Evolutionary conservation across 2,113 vertebrate species (phyloP).

Genomic region (Misgurnus mizolepis): DNA sequence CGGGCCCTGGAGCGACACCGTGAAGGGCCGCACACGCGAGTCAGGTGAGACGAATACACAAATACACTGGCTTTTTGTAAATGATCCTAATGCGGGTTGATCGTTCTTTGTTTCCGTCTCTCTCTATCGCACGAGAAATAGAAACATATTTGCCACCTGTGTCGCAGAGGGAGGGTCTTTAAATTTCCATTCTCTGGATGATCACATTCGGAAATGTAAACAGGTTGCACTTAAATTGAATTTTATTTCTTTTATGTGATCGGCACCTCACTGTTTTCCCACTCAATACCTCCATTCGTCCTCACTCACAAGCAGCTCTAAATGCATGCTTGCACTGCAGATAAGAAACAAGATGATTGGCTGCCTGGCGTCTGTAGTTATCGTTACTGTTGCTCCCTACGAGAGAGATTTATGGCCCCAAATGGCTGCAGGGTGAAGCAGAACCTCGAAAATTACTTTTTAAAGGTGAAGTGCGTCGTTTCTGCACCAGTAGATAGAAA

Average conservation of each 20-base stretch:
- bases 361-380: constrained; percentile 32
- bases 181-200: constrained; percentile 38
- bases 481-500: background rate
- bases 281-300: constrained; percentile 1
- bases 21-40: constrained; percentile 82
- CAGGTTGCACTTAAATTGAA: constrained; percentile 38
- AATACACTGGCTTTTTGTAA: background rate
- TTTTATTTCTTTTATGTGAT: constrained; percentile 39
- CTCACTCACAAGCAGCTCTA: constrained; percentile 12
- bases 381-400: constrained; percentile 27
- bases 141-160: background rate
- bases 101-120: background rate
- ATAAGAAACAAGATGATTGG: constrained; percentile 53
- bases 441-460: constrained; percentile 26
- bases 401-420: constrained; percentile 18
- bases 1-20: constrained; percentile 85
- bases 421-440: background rate
- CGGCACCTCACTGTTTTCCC: constrained; percentile 11
- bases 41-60: constrained; percentile 76
- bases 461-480: constrained; percentile 33
- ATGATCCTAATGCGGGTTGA: constrained; percentile 8
- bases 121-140: background rate
- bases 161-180: constrained; percentile 38
- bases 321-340: constrained; percentile 36
- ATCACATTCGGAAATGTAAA: constrained; percentile 30